Base-by-base conservation (phyloP, 2,113 vertebrate genomes). In the Grallaria varia region DNA sequence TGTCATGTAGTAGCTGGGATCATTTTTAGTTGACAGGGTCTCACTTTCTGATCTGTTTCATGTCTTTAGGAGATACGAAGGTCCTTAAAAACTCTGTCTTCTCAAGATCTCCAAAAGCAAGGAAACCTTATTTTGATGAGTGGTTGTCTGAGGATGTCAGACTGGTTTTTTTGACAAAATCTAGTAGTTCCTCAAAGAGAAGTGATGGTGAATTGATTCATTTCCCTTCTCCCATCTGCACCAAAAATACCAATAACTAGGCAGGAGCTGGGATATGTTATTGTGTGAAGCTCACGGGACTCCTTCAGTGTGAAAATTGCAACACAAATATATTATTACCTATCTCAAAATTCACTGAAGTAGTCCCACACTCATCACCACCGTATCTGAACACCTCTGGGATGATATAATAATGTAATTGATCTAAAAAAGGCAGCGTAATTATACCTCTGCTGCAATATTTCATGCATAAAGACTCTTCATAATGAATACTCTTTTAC, bases 401-500 rank as follows among this genome's bases (percentile, higher is more conserved):
- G 90, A 90, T 81, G 56, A 86, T 49, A 94, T 71, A 94, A 95
- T 80, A 91, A 77, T 66, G 83, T 68, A 94, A 97, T 81, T 83
- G 69, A 86, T 90, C 55, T 92, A 81, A 90, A 95, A 94, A 92
- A 80, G 76, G 68, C 59, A 71, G 33, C 52, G 44, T 81, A 96
- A 94, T 97, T 96, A 94, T 88, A 92, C 44, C 83, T 88, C 68
- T 89, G 64, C 59, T 81, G 88, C 76, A 86, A 30, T 91, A 94
- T 94, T 94, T 93, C 72, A 90, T 22, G 44, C 60, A 49, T 62
- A 83, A 30, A 77, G 14, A 56, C n/a, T 81, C 58, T 85, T 94
- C 77, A 77, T 80, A 77, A 85, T 67, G 47, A 90, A 68, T 63
- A 68, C 8, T 39, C 55, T 84, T 71, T 63, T 74, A 96, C 77